These are phyloP conservation scores for Drosophila bunnanda DNA, from an alignment of 2,888 invertebrate species.

Conservation along the genomic window DNA sequence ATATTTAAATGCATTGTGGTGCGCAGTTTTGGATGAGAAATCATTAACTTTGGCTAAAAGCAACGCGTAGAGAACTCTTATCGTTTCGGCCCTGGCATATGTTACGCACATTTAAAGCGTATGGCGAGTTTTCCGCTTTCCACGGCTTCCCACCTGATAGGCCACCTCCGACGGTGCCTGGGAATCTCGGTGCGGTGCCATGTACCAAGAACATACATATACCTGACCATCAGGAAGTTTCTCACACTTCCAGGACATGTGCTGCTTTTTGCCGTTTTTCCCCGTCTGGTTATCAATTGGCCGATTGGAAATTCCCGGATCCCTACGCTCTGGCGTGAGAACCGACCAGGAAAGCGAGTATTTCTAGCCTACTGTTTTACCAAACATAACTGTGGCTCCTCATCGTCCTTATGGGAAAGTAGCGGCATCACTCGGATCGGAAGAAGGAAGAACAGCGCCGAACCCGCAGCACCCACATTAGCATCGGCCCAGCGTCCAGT, in stretches of 20 bases:
- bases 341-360: conserved; percentile 51
- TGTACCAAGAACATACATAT: conserved; percentile 16
- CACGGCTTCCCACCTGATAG: conserved; percentile 61
- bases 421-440: conserved; percentile 13
- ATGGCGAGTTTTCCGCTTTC: conserved; percentile 76
- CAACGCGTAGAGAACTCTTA: too few relatives aligned
- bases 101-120: conserved; percentile 83
- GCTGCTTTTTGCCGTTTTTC: conserved; percentile 57
- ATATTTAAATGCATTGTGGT: too few relatives aligned
- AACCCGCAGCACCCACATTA: conserved; percentile 78
- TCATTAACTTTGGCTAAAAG: too few relatives aligned
- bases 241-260: conserved; percentile 70
- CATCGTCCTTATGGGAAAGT: conserved; percentile 47
- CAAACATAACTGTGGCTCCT: conserved; percentile 33
- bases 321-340: conserved; percentile 71
- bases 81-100: conserved; percentile 80
- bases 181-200: conserved; percentile 53
- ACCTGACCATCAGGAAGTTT: conserved; percentile 59
- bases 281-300: conserved; percentile 72
- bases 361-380: conserved; percentile 43
- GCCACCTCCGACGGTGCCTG: conserved; percentile 43
- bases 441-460: conserved; percentile 41
- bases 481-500: conserved; percentile 59
- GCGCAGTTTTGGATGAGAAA: too few relatives aligned
- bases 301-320: conserved; percentile 68